Evolutionary conservation across 2,797 vertebrate genomes (phyloP).

Genomic region (Cercopithecus petaurista): DNA sequence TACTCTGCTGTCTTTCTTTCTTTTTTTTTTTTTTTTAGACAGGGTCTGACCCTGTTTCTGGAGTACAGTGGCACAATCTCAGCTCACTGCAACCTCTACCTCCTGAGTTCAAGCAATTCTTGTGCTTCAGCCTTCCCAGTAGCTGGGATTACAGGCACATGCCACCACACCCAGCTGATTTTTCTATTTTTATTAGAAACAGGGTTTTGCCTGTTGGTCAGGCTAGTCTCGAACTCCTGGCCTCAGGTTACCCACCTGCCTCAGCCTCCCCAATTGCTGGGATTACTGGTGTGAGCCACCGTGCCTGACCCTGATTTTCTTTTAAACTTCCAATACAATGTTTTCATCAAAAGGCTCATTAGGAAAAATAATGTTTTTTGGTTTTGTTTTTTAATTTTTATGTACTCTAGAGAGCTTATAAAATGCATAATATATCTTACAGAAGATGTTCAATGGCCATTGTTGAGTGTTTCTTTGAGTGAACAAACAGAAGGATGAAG

Average conservation of each 20-base stretch:
- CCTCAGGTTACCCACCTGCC: background rate
- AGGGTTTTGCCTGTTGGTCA: background rate
- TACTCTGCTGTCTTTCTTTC: background rate
- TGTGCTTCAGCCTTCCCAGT: background rate
- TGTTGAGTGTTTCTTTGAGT: background rate
- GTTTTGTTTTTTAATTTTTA: background rate
- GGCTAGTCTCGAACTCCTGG: background rate
- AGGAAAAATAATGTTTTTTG: background rate
- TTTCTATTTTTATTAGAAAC: background rate
- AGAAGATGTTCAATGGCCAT: background rate
- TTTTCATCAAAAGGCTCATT: background rate
- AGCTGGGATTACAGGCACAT: background rate
- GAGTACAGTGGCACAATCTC: background rate
- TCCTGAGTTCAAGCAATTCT: background rate
- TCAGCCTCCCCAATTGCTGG: background rate
- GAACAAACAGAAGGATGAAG: background rate
- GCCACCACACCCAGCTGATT: background rate
- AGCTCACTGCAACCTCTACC: background rate
- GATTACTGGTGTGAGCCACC: background rate
- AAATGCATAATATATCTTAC: background rate
- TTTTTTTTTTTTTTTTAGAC: background rate
- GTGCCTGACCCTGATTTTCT: background rate
- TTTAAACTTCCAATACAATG: background rate
- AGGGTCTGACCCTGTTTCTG: background rate
- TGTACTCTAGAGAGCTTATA: background rate